Conservation (phyloP, 2,797 vertebrate species). For the Setipinna tenuifilis region DNA sequence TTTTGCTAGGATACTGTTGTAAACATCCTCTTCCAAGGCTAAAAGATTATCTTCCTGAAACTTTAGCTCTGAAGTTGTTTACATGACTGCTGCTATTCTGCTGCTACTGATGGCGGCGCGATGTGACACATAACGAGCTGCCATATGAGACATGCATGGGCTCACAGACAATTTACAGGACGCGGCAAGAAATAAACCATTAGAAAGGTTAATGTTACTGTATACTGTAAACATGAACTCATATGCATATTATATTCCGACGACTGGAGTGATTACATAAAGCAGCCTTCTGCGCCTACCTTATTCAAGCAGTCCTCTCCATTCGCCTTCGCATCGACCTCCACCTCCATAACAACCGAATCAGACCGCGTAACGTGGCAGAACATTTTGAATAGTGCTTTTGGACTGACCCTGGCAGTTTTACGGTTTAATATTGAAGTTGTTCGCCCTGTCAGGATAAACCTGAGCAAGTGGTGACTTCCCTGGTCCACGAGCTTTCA, state of each 20-base stretch:
- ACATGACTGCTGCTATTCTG: neutral
- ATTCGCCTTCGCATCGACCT: constrained; percentile 48
- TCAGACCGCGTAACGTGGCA: constrained; percentile 50
- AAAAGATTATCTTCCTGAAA: neutral
- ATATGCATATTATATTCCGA: neutral
- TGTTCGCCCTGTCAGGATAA: neutral
- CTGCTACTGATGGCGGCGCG: neutral
- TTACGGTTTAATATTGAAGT: neutral
- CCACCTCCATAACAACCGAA: constrained; percentile 51
- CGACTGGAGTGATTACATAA: neutral
- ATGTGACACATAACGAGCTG: constrained; percentile 1
- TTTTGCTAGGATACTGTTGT: neutral
- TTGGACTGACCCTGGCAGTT: neutral
- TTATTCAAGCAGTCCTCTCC: constrained; percentile 52
- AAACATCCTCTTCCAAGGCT: neutral
- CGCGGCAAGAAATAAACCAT: neutral
- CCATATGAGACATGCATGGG: neutral
- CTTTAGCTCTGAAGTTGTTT: neutral
- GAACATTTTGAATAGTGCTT: constrained; percentile 34
- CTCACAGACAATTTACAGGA: neutral
- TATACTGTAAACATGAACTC: neutral
- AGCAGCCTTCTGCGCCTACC: constrained; percentile 24
- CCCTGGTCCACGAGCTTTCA: neutral
- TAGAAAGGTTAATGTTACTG: no score
- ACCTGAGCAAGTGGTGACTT: neutral